Percentiles rank a stretch among this genome's conserved stretches.
These are phyloP conservation scores for Heliconius congener DNA, from an alignment of 1,140 invertebrate genomes.

Conservation along the genomic window DNA sequence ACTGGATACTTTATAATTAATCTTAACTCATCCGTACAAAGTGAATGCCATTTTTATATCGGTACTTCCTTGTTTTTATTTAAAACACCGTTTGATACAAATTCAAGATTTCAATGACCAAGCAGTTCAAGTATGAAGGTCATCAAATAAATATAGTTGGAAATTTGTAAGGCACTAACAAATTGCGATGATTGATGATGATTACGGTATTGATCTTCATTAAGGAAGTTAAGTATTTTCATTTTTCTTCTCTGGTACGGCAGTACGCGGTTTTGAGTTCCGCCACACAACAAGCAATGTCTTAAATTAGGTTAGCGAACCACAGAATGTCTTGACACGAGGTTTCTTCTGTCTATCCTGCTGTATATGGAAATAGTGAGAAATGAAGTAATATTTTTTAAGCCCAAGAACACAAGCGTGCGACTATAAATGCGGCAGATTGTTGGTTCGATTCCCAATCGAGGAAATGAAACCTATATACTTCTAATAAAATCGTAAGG, in stretches of 20 bases:
- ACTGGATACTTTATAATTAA: background rate
- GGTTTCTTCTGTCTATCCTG: background rate
- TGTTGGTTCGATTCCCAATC: no score
- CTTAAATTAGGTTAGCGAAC: background rate
- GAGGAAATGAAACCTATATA: no score
- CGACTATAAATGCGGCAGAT: no score
- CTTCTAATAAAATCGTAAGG: no score
- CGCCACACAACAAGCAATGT: background rate
- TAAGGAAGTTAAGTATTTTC: background rate
- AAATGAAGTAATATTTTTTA: background rate
- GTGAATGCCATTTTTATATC: background rate
- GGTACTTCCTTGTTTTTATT: slow-evolving; percentile 8
- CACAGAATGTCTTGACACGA: background rate
- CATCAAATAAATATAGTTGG: background rate
- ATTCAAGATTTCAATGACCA: background rate
- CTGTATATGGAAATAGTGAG: no score
- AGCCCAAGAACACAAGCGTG: no score
- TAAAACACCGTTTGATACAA: background rate
- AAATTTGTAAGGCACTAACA: background rate
- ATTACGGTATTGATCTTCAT: no score
- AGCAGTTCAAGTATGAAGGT: slow-evolving; percentile 5
- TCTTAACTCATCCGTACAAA: background rate
- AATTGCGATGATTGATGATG: no score
- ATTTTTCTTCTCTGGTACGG: background rate
- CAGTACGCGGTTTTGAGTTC: background rate